Evolutionary conservation across 2,113 vertebrate genomes (phyloP).

Genomic region (Conger conger): DNA sequence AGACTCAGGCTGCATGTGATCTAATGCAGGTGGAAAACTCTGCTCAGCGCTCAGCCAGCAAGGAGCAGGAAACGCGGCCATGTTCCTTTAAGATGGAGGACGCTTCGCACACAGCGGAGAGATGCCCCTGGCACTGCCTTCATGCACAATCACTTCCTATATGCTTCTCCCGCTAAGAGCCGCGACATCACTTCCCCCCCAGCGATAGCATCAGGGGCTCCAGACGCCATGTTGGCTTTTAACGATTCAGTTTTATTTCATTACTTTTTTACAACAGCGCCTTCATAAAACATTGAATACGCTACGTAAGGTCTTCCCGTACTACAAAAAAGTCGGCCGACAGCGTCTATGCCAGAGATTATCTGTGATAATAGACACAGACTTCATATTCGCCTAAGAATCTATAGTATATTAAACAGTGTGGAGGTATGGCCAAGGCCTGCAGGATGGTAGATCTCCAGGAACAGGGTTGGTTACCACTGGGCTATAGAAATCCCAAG

Average conservation of each 20-base stretch:
- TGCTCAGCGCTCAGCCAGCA: not conserved
- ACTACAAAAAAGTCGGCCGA: not conserved
- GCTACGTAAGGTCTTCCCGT: not conserved
- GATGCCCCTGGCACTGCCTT: not conserved
- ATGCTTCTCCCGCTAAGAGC: conserved; percentile 1
- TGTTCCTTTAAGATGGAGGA: not conserved
- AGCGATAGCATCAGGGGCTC: not conserved
- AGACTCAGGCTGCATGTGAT: not conserved
- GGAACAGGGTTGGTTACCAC: not conserved
- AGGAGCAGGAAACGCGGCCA: not conserved
- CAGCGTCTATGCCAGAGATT: too few relatives aligned
- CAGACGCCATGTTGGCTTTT: not conserved
- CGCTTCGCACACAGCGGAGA: not conserved
- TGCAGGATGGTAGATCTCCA: not conserved
- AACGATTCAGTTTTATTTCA: not conserved
- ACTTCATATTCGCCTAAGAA: not conserved
- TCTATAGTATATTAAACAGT: not conserved
- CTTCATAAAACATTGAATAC: not conserved
- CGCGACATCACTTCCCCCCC: not conserved
- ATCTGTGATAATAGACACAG: too few relatives aligned
- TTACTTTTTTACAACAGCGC: not conserved
- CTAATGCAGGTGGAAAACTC: not conserved
- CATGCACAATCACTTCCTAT: conserved; percentile 15
- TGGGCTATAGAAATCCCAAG: not conserved
- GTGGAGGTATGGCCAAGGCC: not conserved